phyloP scores from a whole-genome alignment of 2,888 invertebrate genomes.

The Pardosa pseudoannulata region DNA sequence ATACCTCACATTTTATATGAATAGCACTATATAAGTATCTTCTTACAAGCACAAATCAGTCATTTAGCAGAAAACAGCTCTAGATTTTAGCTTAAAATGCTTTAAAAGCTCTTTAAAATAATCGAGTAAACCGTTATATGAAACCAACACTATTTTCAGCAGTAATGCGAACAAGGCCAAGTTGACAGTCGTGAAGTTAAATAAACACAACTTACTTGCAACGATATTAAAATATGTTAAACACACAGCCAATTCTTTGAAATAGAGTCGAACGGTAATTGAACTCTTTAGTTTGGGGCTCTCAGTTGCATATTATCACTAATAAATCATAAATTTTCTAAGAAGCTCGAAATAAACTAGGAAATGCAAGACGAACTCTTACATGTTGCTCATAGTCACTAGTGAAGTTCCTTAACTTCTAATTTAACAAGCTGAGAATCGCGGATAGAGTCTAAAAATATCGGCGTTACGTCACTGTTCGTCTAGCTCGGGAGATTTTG shows the following conservation, averaged over 20 bases:
- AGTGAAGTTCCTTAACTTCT: conserved; percentile 39
- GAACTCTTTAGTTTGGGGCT: too few relatives aligned
- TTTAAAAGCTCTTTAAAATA: neutral
- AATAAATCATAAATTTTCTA: neutral
- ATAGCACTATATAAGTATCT: too few relatives aligned
- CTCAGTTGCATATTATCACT: neutral
- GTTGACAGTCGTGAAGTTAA: neutral
- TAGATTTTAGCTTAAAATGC: neutral
- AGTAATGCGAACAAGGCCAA: conserved; percentile 12
- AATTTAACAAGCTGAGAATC: conserved; percentile 35
- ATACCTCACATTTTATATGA: too few relatives aligned
- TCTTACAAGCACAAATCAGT: too few relatives aligned
- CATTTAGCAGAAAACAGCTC: too few relatives aligned
- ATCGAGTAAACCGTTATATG: neutral
- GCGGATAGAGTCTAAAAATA: conserved; percentile 51
- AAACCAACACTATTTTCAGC: conserved; percentile 12
- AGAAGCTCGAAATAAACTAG: neutral
- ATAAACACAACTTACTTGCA: neutral
- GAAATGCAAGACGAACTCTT: conserved; percentile 29
- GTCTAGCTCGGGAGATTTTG: conserved; percentile 19
- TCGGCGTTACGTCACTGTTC: conserved; percentile 33
- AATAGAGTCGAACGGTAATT: too few relatives aligned
- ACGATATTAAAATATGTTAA: neutral
- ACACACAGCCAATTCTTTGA: too few relatives aligned
- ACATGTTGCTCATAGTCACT: conserved; percentile 29